These are phyloP conservation scores for Lichenostomus cassidix DNA, from an alignment of 2,113 vertebrate species.

Conservation along the genomic window DNA sequence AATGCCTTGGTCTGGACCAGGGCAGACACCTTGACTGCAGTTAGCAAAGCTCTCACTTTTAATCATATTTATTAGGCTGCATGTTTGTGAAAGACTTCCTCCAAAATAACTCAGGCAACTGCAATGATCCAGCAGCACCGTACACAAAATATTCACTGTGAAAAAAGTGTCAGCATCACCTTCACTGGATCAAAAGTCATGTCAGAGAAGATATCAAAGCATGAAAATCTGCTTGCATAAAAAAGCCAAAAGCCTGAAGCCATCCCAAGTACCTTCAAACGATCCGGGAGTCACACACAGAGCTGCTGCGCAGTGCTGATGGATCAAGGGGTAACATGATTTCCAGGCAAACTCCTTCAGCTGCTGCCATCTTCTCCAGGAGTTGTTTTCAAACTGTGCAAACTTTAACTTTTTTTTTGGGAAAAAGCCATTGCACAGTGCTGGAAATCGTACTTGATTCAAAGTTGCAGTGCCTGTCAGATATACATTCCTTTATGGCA, in stretches of 20 bases:
- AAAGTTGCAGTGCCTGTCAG: neutral
- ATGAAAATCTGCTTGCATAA: slow-evolving; percentile 50
- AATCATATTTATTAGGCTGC: neutral
- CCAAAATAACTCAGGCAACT: neutral
- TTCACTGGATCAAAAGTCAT: slow-evolving; percentile 49
- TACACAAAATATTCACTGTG: slow-evolving; percentile 51
- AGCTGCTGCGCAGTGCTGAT: neutral
- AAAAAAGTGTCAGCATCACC: slow-evolving; percentile 39
- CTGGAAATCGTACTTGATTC: neutral
- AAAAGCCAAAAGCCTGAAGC: slow-evolving; percentile 56
- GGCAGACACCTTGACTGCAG: neutral
- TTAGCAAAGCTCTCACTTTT: neutral
- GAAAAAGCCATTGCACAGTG: neutral
- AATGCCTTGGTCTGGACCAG: neutral
- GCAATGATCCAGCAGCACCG: neutral
- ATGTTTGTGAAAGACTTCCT: neutral
- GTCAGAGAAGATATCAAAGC: slow-evolving; percentile 54
- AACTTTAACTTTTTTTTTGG: neutral
- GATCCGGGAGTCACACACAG: neutral
- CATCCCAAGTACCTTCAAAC: slow-evolving; percentile 44
- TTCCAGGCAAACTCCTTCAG: slow-evolving; percentile 13
- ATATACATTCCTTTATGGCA: neutral
- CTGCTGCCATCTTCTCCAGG: neutral
- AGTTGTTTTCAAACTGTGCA: slow-evolving; percentile 13
- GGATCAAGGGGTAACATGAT: neutral